Conservation (phyloP, 1,140 invertebrate species). For the Macrobrachium rosenbergii region DNA sequence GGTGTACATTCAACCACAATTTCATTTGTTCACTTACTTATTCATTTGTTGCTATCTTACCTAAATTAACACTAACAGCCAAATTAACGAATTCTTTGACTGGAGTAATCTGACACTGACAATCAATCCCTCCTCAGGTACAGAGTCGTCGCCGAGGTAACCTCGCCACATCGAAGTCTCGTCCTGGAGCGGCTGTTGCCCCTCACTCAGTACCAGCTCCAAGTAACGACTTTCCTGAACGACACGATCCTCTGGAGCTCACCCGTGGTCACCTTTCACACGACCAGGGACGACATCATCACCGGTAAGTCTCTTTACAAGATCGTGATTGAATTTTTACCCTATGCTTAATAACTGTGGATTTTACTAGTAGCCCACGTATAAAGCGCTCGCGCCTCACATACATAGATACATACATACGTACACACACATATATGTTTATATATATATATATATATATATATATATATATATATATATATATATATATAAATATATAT, state of each 20-base stretch:
- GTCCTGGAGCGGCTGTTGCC: slow-evolving; percentile 48
- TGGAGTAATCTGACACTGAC: background rate
- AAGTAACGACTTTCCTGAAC: slow-evolving; percentile 35
- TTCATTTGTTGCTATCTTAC: no score
- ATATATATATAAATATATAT: no score
- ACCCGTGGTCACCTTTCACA: slow-evolving; percentile 44
- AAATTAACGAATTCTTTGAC: background rate
- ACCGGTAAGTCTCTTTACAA: background rate
- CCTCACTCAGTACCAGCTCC: slow-evolving; percentile 55
- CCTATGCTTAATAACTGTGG: no score
- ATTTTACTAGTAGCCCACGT: no score
- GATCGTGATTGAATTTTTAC: background rate
- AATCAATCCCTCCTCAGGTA: slow-evolving; percentile 5
- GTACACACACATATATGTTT: no score
- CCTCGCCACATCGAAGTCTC: slow-evolving; percentile 37
- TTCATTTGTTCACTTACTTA: no score
- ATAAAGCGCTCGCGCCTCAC: no score
- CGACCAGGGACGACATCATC: slow-evolving; percentile 20
- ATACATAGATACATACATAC: no score
- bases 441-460: no score
- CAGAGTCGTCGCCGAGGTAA: slow-evolving; percentile 53
- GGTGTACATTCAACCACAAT: no score
- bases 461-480: no score
- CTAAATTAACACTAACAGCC: background rate
- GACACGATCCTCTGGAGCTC: slow-evolving; percentile 32